A percentile compares a stretch with the other conserved stretches of the same genome.
phyloP scores from a whole-genome alignment of 2,113 vertebrate genomes.

The Narcine bancroftii region DNA sequence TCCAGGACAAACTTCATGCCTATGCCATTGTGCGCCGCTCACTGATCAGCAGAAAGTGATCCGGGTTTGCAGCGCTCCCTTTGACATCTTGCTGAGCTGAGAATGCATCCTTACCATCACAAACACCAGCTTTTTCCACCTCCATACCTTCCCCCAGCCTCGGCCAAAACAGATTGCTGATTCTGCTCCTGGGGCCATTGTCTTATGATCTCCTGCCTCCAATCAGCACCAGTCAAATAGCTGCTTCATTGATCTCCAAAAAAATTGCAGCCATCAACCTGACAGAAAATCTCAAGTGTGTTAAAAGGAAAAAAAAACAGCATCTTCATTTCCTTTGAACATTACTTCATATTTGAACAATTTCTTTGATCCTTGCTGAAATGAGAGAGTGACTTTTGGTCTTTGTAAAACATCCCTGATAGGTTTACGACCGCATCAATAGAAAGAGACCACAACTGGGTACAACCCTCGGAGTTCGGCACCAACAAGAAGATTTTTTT shows the following conservation, averaged over 20 bases:
- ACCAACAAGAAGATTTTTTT: background rate
- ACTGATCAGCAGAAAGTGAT: too few species aligned
- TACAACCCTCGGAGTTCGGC: background rate
- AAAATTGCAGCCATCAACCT: background rate
- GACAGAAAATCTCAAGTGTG: background rate
- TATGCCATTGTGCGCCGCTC: too few species aligned
- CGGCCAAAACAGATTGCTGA: too few species aligned
- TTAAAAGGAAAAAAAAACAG: background rate
- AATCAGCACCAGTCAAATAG: too few species aligned
- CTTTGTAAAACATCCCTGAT: background rate
- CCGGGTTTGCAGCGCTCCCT: too few species aligned
- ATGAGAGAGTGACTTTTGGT: background rate
- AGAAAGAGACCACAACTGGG: background rate
- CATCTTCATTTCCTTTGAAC: background rate
- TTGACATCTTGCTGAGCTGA: too few species aligned
- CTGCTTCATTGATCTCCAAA: background rate
- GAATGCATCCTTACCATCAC: too few species aligned
- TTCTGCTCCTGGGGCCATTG: too few species aligned
- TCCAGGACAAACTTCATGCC: too few species aligned
- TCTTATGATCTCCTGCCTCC: too few species aligned
- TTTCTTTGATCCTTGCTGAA: background rate
- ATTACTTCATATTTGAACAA: background rate
- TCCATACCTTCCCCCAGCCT: too few species aligned
- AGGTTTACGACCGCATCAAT: background rate
- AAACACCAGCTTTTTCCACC: too few species aligned